Evolutionary conservation across 2,113 vertebrate species (phyloP), one percentile per base, ranked within the genome.

Genomic region (Albula glossodonta): DNA sequence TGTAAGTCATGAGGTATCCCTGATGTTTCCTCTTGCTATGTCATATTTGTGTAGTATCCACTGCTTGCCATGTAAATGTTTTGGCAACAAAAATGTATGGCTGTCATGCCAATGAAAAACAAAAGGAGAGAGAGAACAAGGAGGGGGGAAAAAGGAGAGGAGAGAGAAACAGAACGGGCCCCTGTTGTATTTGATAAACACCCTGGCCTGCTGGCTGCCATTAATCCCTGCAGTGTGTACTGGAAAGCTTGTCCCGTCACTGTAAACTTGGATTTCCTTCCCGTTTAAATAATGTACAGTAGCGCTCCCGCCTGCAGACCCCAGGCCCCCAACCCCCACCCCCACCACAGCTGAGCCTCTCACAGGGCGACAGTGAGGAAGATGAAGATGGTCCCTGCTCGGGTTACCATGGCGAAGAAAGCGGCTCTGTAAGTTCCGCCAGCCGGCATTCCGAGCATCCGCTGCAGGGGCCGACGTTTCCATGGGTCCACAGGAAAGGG

Each of bases 251-350:
- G 89, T 87, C 89, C 85, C 85, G 84, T 86, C 63, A 85, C 84
- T 41, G 89, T 87, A 87, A 87, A 87, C 86, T 86, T 84, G 85
- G 83, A 86, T 85, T 87, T 89, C 88, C 89, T 89, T 85, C 87
- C 86, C 19, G 83, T 87, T 89, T 83, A 89, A 89, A 88, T 87
- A 83, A 84, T 79, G 60, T 19, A 7, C 60, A 81, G 60, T 86
- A 80, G 85, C 79, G 80, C 83, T 89, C 83, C 85, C 2, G 84
- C 82, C 82, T 56, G 82, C 79, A 82, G 86, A 89, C 88, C 87
- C 88, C 88, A 88, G 60, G 86, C 31, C 31, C 31, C 31, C 31
- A 41, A 41, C 31, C 31, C 31, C 31, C 31, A 41, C 31, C 31
- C 31, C 31, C 31, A 0, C 31, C 31, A 41, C 31, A 41, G 31